phyloP scores from a whole-genome alignment of 2,797 vertebrate genomes.

The Crenichthys baileyi region DNA sequence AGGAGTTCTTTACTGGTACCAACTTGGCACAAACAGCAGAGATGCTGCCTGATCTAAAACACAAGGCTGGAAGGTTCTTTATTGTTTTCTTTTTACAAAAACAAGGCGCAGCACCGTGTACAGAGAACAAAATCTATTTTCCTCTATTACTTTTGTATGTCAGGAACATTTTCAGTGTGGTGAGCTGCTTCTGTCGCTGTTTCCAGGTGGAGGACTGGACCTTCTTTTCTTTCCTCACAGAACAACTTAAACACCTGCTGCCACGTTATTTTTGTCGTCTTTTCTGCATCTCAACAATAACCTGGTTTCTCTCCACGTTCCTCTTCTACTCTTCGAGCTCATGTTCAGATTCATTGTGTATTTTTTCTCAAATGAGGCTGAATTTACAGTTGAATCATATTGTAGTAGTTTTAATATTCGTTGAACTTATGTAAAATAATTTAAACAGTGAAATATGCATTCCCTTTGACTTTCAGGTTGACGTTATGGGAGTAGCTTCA shows the following conservation, averaged over 20 bases:
- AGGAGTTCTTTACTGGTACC: slow-evolving; percentile 65
- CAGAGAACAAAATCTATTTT: slow-evolving; percentile 99
- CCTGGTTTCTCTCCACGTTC: slow-evolving; percentile 7
- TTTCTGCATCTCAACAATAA: slow-evolving; percentile 27
- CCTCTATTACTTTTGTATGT: slow-evolving; percentile 98
- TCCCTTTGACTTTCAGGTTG: slow-evolving; percentile 81
- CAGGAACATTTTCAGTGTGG: slow-evolving; percentile 80
- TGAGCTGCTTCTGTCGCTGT: slow-evolving; percentile 84
- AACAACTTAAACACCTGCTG: slow-evolving; percentile 73
- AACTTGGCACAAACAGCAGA: slow-evolving; percentile 69
- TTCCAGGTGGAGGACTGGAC: slow-evolving; percentile 82
- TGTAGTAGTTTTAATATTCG: slow-evolving; percentile 77
- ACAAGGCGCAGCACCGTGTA: slow-evolving; percentile 85
- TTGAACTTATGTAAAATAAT: slow-evolving; percentile 82
- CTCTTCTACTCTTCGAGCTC: slow-evolving; percentile 11
- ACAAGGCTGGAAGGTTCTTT: slow-evolving; percentile 71
- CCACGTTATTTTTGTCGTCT: slow-evolving; percentile 59
- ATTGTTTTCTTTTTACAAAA: slow-evolving; percentile 54
- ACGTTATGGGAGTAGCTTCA: slow-evolving; percentile 69
- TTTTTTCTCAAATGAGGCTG: slow-evolving; percentile 64
- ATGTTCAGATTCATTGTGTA: slow-evolving; percentile 29
- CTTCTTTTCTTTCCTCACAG: slow-evolving; percentile 40
- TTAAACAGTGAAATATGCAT: slow-evolving; percentile 76
- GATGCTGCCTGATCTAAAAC: slow-evolving; percentile 56
- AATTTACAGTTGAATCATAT: slow-evolving; percentile 70